Evolutionary conservation across 2,888 invertebrate species (phyloP).

Genomic region (Brachycybe producta): DNA sequence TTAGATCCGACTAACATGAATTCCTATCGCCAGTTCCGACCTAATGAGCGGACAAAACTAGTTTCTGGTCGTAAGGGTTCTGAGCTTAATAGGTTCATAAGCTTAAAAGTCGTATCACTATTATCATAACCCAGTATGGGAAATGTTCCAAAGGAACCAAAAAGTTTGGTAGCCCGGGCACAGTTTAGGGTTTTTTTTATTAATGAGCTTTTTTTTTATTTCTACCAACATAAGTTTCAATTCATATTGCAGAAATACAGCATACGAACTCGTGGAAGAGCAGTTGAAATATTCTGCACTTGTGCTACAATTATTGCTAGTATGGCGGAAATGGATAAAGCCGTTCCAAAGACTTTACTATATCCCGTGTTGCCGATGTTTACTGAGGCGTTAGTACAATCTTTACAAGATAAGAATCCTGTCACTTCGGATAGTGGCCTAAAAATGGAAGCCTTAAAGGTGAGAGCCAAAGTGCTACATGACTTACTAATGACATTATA

Average conservation of each 20-base stretch:
- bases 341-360: slow-evolving; percentile 41
- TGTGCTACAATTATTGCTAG: slow-evolving; percentile 43
- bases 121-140: too few relatives aligned
- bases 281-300: slow-evolving; percentile 52
- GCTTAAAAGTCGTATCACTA: too few relatives aligned
- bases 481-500: neutral
- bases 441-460: slow-evolving; percentile 49
- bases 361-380: slow-evolving; percentile 54
- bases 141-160: too few relatives aligned
- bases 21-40: too few relatives aligned
- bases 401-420: slow-evolving; percentile 43
- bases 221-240: neutral
- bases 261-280: slow-evolving; percentile 47
- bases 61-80: too few relatives aligned
- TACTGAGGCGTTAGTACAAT: slow-evolving; percentile 47
- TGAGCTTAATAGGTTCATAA: too few relatives aligned
- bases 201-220: too few relatives aligned
- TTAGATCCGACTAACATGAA: too few relatives aligned
- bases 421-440: slow-evolving; percentile 45
- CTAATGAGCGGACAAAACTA: too few relatives aligned
- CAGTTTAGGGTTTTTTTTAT: too few relatives aligned
- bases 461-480: slow-evolving; percentile 21
- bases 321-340: slow-evolving; percentile 42
- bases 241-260: slow-evolving; percentile 39
- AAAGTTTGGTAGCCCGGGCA: too few relatives aligned